Base-by-base conservation (phyloP, 2,113 vertebrate species). In the Acanthisitta chloris region DNA sequence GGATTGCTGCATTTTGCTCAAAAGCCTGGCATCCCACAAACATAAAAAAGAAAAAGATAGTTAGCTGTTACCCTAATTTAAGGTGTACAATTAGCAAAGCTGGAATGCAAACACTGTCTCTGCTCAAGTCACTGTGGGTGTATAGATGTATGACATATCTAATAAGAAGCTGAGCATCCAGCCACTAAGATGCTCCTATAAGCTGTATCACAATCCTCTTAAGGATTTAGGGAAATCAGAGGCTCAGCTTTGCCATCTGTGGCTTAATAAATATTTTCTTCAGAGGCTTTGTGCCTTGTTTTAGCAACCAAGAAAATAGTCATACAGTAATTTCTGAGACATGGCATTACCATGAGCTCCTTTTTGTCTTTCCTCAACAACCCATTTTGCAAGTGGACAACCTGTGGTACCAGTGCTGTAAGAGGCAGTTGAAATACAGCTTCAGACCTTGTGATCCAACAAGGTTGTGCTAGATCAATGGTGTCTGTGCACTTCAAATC, bases 141-240 rank as follows among this genome's bases (percentile, higher is more conserved):
- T 64, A 80, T 34, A 38, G 73, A 95, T 49, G 64, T 92, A 90
- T 93, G 94, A 96, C 96, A 96, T 79, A 81, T 88, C 96, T 95
- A 96, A 90, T 78, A 97, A 91, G 90, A 94, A 95, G 81, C 93
- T 91, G 93, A 95, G 86, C 91, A 97, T 95, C 81, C 94, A 94
- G 90, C 79, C 92, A 95, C 95, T 97, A 88, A 97, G 96, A 97
- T 91, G 90, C 84, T 96, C 91, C 90, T 78, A 92, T 97, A 97
- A 97, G 96, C 96, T 88, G 48, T 79, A 80, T 40, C 77, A 62
- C 93, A 97, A 97, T 97, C 96, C 96, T 97, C 97, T 97, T 97
- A 97, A 95, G 92, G 96, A 94, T 96, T 97, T 97, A 97, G 86
- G 95, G 94, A 97, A 97, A 97, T 97, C 96, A 90, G 96, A 92